Evolutionary conservation across 2,113 vertebrate species (phyloP).

Genomic region (Podarcis cretensis): DNA sequence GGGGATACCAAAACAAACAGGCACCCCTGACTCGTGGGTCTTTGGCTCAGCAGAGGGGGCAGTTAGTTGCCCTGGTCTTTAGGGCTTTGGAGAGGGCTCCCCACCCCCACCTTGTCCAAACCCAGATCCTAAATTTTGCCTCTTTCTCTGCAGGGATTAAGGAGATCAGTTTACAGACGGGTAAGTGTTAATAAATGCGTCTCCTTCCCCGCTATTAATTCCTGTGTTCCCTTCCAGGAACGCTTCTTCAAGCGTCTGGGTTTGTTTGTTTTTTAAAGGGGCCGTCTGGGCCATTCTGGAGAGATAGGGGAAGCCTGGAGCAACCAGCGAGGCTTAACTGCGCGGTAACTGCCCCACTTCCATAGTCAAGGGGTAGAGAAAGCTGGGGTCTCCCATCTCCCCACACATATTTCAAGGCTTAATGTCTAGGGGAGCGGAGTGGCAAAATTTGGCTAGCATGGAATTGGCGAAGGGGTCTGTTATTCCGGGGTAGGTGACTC

Average conservation of each 20-base stretch:
- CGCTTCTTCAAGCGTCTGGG: neutral
- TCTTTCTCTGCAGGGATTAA: neutral
- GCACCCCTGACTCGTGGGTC: neutral
- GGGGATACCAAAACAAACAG: neutral
- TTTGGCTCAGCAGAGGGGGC: neutral
- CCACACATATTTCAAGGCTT: neutral
- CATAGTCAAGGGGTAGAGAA: neutral
- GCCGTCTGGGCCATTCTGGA: neutral
- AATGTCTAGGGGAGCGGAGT: neutral
- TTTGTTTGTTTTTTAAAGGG: neutral
- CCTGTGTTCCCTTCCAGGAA: neutral
- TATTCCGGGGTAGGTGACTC: neutral
- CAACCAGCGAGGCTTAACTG: neutral
- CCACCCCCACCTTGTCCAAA: neutral
- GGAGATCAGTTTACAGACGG: neutral
- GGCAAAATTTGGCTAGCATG: too few relatives aligned
- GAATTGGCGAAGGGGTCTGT: neutral
- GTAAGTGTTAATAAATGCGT: too few relatives aligned
- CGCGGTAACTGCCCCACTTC: neutral
- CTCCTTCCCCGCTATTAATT: neutral
- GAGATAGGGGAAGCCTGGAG: neutral
- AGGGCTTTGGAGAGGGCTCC: neutral
- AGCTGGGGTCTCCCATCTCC: neutral
- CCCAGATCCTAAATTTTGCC: neutral
- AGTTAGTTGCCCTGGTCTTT: neutral